Base-by-base conservation (phyloP, 2,113 vertebrate genomes). In the Lampris incognitus region DNA sequence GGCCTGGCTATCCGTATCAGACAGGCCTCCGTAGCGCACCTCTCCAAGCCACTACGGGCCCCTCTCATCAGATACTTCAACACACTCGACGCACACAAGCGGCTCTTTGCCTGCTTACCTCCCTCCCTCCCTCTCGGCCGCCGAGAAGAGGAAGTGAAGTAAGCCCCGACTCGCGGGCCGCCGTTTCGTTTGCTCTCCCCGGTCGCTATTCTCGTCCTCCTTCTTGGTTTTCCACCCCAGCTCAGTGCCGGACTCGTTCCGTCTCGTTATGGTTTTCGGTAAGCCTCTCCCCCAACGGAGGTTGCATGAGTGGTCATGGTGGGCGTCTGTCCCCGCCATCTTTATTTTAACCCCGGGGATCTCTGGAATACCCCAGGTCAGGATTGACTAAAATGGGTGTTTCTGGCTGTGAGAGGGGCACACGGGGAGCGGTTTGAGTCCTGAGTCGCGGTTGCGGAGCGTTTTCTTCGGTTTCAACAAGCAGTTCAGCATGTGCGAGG, bases 1-100 rank as follows among this genome's bases (percentile, higher is more conserved):
- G 81, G 69, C 68, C 76, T 2, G 41, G 72, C 65, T 78, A 64
- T 51, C 83, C 38, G 90, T 78, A 72, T 71, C 81, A 74, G 79
- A 76, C 71, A 8, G 3, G 71, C 67, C 67, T 72, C 46, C 50
- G 66, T 9, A 50, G 62, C 66, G 0, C 24, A 24, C 51, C 72
- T 38, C 55, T 61, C 56, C 58, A 10, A 68, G 63, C 50, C 44
- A 13, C 59, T 54, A 10, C 60, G 1, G 40, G 24, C 46, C 56
- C 65, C 67, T 62, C 66, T 72, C 65, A 24, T 60, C 65, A 61
- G 7, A 69, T 60, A 62, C 57, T 76, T 50, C 41, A 50, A 13
- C 37, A 44, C 67, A 46, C 56, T 66, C 59, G 24, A 3, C 40
- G 9, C 38, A 39, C 24, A 7, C 37, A 40, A 5, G 24, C 11